These are phyloP conservation scores for Drosophila azteca DNA, from an alignment of 1,140 invertebrate species.

Conservation along the genomic window DNA sequence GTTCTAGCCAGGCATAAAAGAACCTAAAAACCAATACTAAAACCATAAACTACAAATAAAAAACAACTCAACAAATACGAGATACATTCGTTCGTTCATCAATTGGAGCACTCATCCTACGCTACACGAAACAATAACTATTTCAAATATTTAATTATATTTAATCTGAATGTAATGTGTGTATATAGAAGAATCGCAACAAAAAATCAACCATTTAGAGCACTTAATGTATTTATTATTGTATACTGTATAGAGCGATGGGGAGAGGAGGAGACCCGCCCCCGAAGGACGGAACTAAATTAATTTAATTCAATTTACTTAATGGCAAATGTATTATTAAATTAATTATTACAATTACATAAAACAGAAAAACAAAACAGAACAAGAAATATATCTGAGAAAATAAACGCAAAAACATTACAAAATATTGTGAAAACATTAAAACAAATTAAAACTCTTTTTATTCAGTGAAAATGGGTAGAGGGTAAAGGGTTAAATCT, in stretches of 20 bases:
- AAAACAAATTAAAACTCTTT: conserved; percentile 9
- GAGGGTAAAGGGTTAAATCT: too few species aligned
- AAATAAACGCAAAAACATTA: conserved; percentile 65
- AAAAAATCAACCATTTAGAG: conserved; percentile 56
- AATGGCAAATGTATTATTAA: conserved; percentile 80
- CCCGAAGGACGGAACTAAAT: conserved; percentile 48
- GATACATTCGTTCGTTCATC: conserved; percentile 52
- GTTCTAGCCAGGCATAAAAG: conserved; percentile 67
- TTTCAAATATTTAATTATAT: conserved; percentile 27
- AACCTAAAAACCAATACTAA: conserved; percentile 35
- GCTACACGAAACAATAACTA: conserved; percentile 53
- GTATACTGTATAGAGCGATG: conserved; percentile 50
- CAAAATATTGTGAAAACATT: conserved; percentile 68
- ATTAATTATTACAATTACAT: conserved; percentile 78
- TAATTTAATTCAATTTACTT: conserved; percentile 78
- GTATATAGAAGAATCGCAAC: conserved; percentile 56
- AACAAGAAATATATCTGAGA: conserved; percentile 50
- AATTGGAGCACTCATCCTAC: conserved; percentile 51
- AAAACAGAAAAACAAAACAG: conserved; percentile 37
- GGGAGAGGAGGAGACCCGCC: not conserved
- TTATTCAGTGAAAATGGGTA: not conserved
- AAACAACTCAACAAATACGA: conserved; percentile 38
- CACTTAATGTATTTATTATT: conserved; percentile 76
- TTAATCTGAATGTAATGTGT: conserved; percentile 36
- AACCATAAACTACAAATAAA: conserved; percentile 28